Evolutionary conservation across 92 coral and sea anemone species (phyloP), one percentile per base, ranked within the genome.

Genomic region (Zoanthus sansibaricus): DNA sequence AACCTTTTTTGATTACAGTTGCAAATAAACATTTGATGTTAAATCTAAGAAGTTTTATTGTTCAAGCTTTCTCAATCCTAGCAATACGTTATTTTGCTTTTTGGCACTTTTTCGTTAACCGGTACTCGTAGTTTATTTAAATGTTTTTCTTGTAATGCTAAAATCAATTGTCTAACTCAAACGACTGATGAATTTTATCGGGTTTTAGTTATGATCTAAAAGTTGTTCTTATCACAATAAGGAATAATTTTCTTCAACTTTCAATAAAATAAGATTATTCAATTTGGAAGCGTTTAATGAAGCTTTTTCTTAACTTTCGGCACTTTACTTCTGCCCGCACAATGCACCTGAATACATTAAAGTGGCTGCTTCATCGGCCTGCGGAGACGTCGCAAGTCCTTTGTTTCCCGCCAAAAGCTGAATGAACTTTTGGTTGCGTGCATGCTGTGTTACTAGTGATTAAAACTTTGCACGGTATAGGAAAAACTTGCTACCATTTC

Each of bases 361-460:
- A 67, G 37, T 56, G 7, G 74, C 73, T 74, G 85, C 73, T 45
- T 61, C 54, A 45, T 21, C 74, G 37, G 58, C 18, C 58, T 25
- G 4, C 45, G n/a, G 18, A 20, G 46, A 66, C 75, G 17, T 56
- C 85, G 85, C 85, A 32, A 46, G 75, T 66, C 37, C 85, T 66
- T 80, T 80, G 85, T 80, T 80, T 80, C 85, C 75, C 85, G 85
- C 85, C 75, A 80, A 80, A 80, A 80, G 62, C 85, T 67, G 75
- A 80, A 80, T 20, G 75, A 80, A 66, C 85, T 46, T 10, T 30
- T 30, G 15, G 46, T 62, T 45, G 62, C 85, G 49, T 64, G 75
- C 74, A 64, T 72, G 42, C 42, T 37, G 42, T 37, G 42, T 37
- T 30, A 46, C 47, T 4, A 20, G 73, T 66, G 75, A 80, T 80